phyloP scores from a whole-genome alignment of 2,888 invertebrate species.

The Agriopis marginaria region DNA sequence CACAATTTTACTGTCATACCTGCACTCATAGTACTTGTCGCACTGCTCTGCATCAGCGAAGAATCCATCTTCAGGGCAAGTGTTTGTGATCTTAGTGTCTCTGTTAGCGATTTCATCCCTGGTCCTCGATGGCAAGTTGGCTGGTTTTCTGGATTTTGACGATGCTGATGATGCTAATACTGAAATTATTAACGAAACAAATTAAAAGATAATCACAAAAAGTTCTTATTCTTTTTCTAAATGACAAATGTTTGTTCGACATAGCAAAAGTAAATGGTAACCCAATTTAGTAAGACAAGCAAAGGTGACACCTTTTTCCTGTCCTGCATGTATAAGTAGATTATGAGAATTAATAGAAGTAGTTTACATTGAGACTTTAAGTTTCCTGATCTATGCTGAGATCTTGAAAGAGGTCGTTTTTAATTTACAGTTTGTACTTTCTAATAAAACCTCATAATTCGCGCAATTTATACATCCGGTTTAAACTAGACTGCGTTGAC shows the following conservation, averaged over 20 bases:
- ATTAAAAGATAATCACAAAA: background rate
- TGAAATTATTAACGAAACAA: constrained; percentile 42
- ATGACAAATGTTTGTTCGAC: no score
- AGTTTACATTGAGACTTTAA: constrained; percentile 60
- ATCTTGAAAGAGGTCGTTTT: background rate
- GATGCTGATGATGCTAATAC: constrained; percentile 73
- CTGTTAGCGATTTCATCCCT: constrained; percentile 63
- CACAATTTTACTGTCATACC: constrained; percentile 59
- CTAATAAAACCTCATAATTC: background rate
- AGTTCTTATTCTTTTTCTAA: no score
- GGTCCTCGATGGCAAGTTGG: constrained; percentile 64
- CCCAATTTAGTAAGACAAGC: background rate
- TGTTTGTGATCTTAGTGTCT: constrained; percentile 86
- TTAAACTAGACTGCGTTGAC: background rate
- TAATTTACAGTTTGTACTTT: background rate
- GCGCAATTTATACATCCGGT: constrained; percentile 14
- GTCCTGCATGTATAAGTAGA: background rate
- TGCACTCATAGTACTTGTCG: constrained; percentile 94
- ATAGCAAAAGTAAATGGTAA: background rate
- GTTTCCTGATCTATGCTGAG: constrained; percentile 52
- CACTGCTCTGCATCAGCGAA: constrained; percentile 95
- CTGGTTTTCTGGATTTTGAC: constrained; percentile 68
- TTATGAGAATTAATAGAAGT: constrained; percentile 49
- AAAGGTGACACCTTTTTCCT: background rate
- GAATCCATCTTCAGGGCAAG: constrained; percentile 94